These are phyloP conservation scores for Hippocampus abdominalis DNA, from an alignment of 2,113 vertebrate species.

Conservation along the genomic window DNA sequence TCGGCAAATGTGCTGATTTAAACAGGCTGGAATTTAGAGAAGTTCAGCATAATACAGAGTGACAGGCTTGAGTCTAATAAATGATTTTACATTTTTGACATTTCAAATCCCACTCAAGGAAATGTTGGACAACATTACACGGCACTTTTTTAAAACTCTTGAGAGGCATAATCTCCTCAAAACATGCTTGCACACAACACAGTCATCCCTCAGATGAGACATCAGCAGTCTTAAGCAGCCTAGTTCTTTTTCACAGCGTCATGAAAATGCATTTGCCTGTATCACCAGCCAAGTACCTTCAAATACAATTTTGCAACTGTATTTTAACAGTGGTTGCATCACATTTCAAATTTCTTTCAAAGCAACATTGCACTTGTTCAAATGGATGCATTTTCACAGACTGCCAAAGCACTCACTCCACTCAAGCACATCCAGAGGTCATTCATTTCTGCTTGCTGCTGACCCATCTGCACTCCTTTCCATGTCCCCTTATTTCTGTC, in stretches of 20 bases:
- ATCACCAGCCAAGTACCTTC: not conserved
- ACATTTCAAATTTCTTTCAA: not conserved
- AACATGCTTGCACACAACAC: not conserved
- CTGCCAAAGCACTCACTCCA: too few relatives aligned
- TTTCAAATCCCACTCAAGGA: not conserved
- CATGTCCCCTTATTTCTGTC: not conserved
- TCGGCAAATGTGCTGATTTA: too few relatives aligned
- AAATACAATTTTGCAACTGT: not conserved
- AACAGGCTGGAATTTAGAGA: too few relatives aligned
- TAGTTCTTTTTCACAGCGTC: too few relatives aligned
- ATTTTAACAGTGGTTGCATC: too few relatives aligned
- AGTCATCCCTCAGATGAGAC: too few relatives aligned
- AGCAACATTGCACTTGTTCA: not conserved
- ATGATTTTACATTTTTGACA: not conserved
- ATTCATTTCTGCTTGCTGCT: not conserved
- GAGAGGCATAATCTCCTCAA: not conserved
- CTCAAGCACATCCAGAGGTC: not conserved
- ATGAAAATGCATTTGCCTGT: too few relatives aligned
- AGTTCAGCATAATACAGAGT: too few relatives aligned
- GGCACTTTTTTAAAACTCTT: not conserved
- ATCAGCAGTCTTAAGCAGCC: too few relatives aligned
- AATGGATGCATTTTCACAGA: not conserved
- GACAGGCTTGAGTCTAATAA: not conserved
- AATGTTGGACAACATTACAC: not conserved
- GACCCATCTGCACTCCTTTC: not conserved